Conservation (phyloP, 35 echinoderm and acorn worm genomes). For the Ophiothrix spiculata region DNA sequence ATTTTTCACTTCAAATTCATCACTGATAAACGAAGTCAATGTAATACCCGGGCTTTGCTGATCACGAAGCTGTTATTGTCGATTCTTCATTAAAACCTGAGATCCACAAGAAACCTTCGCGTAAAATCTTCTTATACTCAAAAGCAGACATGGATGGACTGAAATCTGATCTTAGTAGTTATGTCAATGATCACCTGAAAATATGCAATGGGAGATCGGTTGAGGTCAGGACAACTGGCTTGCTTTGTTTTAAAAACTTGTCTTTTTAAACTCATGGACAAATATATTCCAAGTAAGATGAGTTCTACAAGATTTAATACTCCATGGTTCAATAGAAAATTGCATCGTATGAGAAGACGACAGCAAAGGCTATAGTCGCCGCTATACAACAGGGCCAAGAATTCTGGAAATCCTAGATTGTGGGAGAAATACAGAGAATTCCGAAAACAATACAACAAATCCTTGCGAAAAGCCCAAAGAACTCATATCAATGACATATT, state of each 20-base stretch:
- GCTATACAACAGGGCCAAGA: slow-evolving; percentile 10
- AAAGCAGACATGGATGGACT: background rate
- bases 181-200: background rate
- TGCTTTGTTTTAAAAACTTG: background rate
- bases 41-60: background rate
- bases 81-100: background rate
- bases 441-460: background rate
- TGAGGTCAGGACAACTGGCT: too few species aligned
- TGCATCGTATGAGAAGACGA: background rate
- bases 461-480: background rate
- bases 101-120: background rate
- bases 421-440: slow-evolving; percentile 3
- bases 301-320: background rate
- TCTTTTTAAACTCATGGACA: background rate
- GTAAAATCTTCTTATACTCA: background rate
- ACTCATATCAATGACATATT: background rate
- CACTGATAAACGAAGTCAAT: background rate
- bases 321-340: background rate
- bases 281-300: background rate
- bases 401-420: background rate
- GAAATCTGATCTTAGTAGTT: background rate
- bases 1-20: background rate
- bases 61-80: background rate
- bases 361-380: background rate
- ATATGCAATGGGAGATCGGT: background rate